Evolutionary conservation across 2,113 vertebrate species (phyloP).

Genomic region (Bufo bufo): DNA sequence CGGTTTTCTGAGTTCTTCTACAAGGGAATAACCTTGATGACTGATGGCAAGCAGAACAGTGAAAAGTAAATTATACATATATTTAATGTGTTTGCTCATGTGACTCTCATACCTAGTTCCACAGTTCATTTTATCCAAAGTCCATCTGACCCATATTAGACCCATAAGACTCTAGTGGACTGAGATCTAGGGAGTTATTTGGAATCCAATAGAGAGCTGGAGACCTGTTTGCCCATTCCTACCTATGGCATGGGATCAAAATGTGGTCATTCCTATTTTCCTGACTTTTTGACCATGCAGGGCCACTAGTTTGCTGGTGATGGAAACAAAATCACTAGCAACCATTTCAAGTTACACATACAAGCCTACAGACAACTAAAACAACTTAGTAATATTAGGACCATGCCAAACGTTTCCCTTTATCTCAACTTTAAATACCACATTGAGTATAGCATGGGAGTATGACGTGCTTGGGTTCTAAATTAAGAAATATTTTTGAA

Average conservation of each 20-base stretch:
- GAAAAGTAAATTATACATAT: no score
- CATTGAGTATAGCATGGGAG: not conserved
- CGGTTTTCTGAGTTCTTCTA: not conserved
- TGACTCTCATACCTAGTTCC: no score
- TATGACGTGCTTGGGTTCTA: not conserved
- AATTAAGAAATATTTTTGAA: not conserved
- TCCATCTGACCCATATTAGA: no score
- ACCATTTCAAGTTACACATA: not conserved
- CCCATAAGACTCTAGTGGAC: not conserved
- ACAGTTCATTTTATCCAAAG: no score
- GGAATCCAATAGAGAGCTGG: not conserved
- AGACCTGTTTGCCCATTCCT: no score
- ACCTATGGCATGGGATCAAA: not conserved
- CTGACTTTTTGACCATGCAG: not conserved
- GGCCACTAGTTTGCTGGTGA: not conserved
- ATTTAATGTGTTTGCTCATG: no score
- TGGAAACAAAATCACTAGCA: not conserved
- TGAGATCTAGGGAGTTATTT: not conserved
- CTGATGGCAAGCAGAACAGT: not conserved
- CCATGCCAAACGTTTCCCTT: not conserved
- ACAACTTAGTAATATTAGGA: not conserved
- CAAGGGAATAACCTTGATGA: not conserved
- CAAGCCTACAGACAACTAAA: not conserved
- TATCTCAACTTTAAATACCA: not conserved
- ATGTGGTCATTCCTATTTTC: not conserved